A percentile compares a stretch with the other conserved stretches of the same genome.
These are phyloP conservation scores for Calcarius ornatus DNA, from an alignment of 2,113 vertebrate species.

Conservation along the genomic window DNA sequence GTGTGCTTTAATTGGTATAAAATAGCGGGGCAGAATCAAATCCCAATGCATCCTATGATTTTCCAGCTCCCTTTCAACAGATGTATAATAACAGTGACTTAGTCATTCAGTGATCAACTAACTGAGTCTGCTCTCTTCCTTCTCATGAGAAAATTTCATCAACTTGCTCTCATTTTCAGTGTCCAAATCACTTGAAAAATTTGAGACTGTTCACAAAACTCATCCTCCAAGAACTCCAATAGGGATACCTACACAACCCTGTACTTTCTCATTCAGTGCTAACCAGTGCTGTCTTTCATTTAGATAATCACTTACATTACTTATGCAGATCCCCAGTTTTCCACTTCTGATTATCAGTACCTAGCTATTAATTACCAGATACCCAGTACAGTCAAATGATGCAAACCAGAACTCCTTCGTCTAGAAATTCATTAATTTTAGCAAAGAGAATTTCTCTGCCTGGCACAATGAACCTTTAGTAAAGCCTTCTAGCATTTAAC, in stretches of 20 bases:
- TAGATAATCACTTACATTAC: not conserved
- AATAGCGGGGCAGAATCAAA: not conserved
- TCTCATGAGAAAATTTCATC: not conserved
- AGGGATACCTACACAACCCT: not conserved
- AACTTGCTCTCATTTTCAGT: not conserved
- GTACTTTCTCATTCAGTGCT: not conserved
- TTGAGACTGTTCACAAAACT: not conserved
- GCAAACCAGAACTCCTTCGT: not conserved
- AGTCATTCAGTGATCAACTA: not conserved
- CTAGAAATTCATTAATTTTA: not conserved
- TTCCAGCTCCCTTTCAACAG: not conserved
- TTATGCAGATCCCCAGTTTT: not conserved
- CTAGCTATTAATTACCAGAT: not conserved
- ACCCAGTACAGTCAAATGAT: not conserved
- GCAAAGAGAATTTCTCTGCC: not conserved
- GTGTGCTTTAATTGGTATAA: not conserved
- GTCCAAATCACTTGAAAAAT: not conserved
- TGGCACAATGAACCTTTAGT: not conserved
- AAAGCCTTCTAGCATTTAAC: not conserved
- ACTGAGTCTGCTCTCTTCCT: not conserved
- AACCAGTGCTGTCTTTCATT: not conserved
- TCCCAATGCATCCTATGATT: not conserved
- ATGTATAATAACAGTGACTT: not conserved
- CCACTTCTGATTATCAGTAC: not conserved
- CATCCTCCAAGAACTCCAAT: not conserved